Base-by-base conservation (phyloP, 1,140 invertebrate genomes). In the Macrosteles quadrilineatus region DNA sequence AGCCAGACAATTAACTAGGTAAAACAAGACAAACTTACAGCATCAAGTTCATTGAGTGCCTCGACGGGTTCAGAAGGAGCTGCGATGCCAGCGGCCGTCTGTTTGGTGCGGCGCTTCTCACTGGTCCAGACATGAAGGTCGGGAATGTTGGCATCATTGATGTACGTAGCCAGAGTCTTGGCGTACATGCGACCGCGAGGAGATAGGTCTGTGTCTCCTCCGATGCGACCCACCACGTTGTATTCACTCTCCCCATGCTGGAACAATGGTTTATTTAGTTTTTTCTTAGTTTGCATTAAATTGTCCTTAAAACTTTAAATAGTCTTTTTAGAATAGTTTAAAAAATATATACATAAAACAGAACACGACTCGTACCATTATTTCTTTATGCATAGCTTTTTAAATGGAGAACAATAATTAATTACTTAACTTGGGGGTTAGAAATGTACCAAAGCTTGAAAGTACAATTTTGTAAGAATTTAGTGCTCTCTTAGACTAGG, bases 191-290 rank as follows among this genome's bases (percentile, higher is more conserved):
- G 82, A 0, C 95, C 95, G 30, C 93, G 84, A 0, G 89, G 84
- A 29, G 94, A 96, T 0, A 98, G 80, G 1, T 88, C 86, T 17
- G 94, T 90, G 79, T 98, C 93, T 3, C 95, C 95, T 0, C 95
- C 96, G 73, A 98, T 95, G 71, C 90, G 85, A 0, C 95, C 95
- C n/a, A 92, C 80, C 1, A 96, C 86, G 80, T 98, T 98, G 83
- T 92, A 93, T 76, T 94, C 90, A 79, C 93, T 95, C 81, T 98
- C 96, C 0, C 95, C 95, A 82, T 98, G 95, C 91, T 96, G 78
- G 32, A 77, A 77, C 68, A 27, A n/a, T n/a, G n/a, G n/a, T 76
- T 72, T 21, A 62, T 71, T 72, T 62, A 50, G 71, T 25, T 31
- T 50, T 50, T 4, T 50, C 45, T 50, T 4, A 50, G n/a, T n/a